A percentile compares a stretch with the other conserved stretches of the same genome.
Conservation (phyloP, 2,888 invertebrate genomes). For the Teleogryllus oceanicus region DNA sequence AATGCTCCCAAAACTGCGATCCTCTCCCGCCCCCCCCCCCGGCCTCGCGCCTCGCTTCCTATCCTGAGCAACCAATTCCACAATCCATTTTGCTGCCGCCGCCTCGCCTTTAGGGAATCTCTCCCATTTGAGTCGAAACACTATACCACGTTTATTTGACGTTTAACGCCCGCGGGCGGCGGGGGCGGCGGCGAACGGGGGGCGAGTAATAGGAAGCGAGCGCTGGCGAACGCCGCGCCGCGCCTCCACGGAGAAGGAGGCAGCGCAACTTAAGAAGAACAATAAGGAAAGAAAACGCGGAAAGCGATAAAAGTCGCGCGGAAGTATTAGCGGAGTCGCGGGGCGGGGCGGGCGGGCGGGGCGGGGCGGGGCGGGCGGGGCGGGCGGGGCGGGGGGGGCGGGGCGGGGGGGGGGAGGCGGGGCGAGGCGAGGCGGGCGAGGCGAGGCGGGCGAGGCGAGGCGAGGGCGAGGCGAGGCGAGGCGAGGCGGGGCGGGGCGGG, state of each 20-base stretch:
- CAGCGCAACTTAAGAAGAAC: background rate
- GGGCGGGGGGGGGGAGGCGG: no score
- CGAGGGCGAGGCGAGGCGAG: no score
- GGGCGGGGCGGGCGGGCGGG: background rate
- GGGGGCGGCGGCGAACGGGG: background rate
- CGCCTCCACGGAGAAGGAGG: background rate
- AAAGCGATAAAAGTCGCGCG: background rate
- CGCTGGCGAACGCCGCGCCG: background rate
- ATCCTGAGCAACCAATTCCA: slow-evolving; percentile 31
- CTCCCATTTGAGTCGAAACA: slow-evolving; percentile 32
- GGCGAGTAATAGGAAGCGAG: background rate
- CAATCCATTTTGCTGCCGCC: slow-evolving; percentile 35
- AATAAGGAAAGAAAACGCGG: slow-evolving; percentile 18
- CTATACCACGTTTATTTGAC: slow-evolving; percentile 36
- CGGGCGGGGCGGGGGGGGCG: background rate
- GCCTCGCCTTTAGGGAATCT: slow-evolving; percentile 21
- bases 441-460: background rate
- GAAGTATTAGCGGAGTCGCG: background rate
- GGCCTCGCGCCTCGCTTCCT: slow-evolving; percentile 29
- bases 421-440: background rate
- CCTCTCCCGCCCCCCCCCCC: background rate
- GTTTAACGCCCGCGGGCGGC: slow-evolving; percentile 29
- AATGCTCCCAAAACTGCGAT: slow-evolving; percentile 31
- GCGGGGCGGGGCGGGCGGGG: no score
- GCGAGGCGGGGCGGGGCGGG: background rate